These are phyloP conservation scores for Ferrisia virgata DNA, from an alignment of 2,888 invertebrate species.

Conservation along the genomic window DNA sequence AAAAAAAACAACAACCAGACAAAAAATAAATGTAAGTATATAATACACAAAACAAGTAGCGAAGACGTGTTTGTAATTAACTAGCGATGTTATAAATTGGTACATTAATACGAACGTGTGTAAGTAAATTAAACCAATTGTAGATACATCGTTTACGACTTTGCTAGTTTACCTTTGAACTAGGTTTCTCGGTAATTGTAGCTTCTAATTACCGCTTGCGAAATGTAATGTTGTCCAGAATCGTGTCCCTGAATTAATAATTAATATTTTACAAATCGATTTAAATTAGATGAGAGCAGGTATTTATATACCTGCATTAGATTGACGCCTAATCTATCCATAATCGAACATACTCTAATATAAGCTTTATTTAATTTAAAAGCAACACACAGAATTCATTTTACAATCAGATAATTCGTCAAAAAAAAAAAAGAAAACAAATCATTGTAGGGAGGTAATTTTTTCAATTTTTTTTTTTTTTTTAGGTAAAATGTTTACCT, in stretches of 20 bases:
- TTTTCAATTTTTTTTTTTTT: not conserved
- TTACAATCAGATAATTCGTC: too few species aligned
- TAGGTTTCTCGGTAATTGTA: not conserved
- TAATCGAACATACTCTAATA: not conserved
- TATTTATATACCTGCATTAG: not conserved
- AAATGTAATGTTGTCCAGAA: slow-evolving; percentile 2
- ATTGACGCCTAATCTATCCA: not conserved
- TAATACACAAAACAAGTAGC: not conserved
- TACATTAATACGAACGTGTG: not conserved
- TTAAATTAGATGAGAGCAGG: not conserved
- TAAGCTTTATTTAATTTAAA: not conserved
- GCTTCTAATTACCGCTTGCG: not conserved
- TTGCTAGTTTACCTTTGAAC: slow-evolving; percentile 4
- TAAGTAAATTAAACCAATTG: not conserved
- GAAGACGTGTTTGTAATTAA: not conserved
- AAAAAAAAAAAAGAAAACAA: not conserved
- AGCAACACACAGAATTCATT: not conserved
- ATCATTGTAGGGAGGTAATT: not conserved
- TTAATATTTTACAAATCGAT: slow-evolving; percentile 16
- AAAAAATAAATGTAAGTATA: not conserved
- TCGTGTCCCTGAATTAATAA: not conserved
- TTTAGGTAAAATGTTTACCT: not conserved
- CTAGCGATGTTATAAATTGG: not conserved
- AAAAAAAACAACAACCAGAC: not conserved
- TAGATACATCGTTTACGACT: not conserved